These are phyloP conservation scores for Eleginops maclovinus DNA, from an alignment of 2,113 vertebrate species.

Conservation along the genomic window DNA sequence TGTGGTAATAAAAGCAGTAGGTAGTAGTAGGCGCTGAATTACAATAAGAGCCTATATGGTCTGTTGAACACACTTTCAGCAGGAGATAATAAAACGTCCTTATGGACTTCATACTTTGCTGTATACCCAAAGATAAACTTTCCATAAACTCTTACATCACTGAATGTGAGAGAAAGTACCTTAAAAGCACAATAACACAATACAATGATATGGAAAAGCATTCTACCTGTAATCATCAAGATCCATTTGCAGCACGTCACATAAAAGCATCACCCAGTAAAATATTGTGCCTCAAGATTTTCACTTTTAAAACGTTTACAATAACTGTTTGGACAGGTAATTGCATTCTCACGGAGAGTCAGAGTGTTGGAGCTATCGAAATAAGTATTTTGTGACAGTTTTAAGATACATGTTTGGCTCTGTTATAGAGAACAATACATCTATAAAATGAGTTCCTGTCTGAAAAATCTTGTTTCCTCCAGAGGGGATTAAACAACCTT, in stretches of 20 bases:
- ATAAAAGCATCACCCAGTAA: conserved; percentile 33
- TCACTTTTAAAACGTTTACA: conserved; percentile 30
- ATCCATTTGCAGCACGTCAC: conserved; percentile 1
- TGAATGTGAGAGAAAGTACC: background rate
- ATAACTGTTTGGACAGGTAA: background rate
- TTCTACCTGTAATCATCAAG: background rate
- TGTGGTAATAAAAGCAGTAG: background rate
- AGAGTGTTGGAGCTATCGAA: background rate
- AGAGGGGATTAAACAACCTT: background rate
- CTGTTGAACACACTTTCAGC: background rate
- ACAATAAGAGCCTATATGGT: background rate
- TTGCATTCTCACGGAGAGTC: conserved; percentile 13
- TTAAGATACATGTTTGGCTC: background rate
- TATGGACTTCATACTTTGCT: background rate
- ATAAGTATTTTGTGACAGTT: background rate
- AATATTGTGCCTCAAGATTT: background rate
- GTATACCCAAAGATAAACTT: background rate
- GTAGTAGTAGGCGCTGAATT: background rate
- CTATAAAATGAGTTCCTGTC: conserved; percentile 24
- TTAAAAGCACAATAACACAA: background rate
- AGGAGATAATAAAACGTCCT: background rate
- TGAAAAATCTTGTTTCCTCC: conserved; percentile 8
- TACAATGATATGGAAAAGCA: background rate
- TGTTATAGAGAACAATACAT: conserved; percentile 5
- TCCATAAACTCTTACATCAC: background rate